Evolutionary conservation across 2,113 vertebrate species (phyloP).

Genomic region (Epinephelus cyanopodus): DNA sequence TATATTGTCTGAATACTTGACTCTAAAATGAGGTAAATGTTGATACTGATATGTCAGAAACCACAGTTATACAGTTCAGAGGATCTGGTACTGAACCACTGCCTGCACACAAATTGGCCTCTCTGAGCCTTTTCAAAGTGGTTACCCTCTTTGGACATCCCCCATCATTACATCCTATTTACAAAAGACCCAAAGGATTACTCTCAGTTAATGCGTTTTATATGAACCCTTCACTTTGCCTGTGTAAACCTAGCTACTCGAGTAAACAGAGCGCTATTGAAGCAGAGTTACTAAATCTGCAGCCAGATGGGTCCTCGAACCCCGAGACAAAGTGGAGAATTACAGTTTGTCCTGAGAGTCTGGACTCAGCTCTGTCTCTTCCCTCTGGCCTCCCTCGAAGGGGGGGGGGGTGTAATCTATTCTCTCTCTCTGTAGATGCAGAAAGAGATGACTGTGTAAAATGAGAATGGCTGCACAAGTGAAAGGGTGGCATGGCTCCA

Average conservation of each 20-base stretch:
- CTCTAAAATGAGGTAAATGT: constrained; percentile 16
- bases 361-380: constrained; percentile 34
- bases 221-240: constrained; percentile 72
- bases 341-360: constrained; percentile 66
- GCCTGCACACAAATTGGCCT: constrained; percentile 44
- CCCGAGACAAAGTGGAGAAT: constrained; percentile 64
- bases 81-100: constrained; percentile 32
- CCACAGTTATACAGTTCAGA: constrained; percentile 29
- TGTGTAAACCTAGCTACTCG: constrained; percentile 71
- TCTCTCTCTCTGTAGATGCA: constrained; percentile 39
- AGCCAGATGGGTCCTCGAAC: constrained; percentile 60
- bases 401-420: constrained; percentile 37
- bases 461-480: constrained; percentile 52
- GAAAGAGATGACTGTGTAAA: constrained; percentile 64
- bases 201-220: constrained; percentile 72
- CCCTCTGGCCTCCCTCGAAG: constrained; percentile 37
- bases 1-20: background rate
- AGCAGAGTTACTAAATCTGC: constrained; percentile 69
- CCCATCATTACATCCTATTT: constrained; percentile 76
- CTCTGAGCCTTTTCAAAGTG: constrained; percentile 52
- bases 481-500: constrained; percentile 68
- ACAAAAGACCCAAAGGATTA: constrained; percentile 72
- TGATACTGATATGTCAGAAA: constrained; percentile 34
- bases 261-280: constrained; percentile 72
- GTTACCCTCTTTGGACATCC: constrained; percentile 56